Conservation (phyloP, 2,113 vertebrate species). For the Fulica atra region DNA sequence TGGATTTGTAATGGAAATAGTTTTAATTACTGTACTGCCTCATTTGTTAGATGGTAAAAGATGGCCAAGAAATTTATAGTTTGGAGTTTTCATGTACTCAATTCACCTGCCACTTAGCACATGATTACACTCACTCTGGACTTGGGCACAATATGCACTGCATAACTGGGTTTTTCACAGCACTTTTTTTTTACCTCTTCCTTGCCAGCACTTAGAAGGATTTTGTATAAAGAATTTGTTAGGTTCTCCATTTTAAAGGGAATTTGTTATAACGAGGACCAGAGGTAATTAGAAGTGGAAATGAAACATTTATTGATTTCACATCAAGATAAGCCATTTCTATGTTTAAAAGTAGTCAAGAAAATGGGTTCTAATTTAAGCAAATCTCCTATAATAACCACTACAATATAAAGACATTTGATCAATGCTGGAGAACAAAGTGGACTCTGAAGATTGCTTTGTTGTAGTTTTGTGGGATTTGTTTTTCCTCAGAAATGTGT, state of each 20-base stretch:
- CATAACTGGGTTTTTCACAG: background rate
- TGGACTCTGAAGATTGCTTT: background rate
- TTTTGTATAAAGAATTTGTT: background rate
- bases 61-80: background rate
- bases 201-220: background rate
- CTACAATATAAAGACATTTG: background rate
- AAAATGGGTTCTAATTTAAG: conserved; percentile 1
- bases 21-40: background rate
- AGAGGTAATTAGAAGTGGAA: conserved; percentile 48
- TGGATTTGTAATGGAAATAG: background rate
- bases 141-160: background rate
- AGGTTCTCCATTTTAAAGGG: background rate
- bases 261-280: conserved; percentile 4
- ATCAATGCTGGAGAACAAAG: conserved; percentile 13
- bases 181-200: background rate
- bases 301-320: conserved; percentile 60
- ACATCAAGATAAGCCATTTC: background rate
- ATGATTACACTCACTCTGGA: background rate
- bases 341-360: conserved; percentile 8
- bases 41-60: background rate
- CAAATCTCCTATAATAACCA: conserved; percentile 7
- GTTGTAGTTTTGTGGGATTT: background rate
- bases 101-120: background rate
- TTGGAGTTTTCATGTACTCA: background rate
- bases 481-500: background rate